These are phyloP conservation scores for Sciurus carolinensis DNA, from an alignment of 2,797 vertebrate genomes.

Conservation along the genomic window DNA sequence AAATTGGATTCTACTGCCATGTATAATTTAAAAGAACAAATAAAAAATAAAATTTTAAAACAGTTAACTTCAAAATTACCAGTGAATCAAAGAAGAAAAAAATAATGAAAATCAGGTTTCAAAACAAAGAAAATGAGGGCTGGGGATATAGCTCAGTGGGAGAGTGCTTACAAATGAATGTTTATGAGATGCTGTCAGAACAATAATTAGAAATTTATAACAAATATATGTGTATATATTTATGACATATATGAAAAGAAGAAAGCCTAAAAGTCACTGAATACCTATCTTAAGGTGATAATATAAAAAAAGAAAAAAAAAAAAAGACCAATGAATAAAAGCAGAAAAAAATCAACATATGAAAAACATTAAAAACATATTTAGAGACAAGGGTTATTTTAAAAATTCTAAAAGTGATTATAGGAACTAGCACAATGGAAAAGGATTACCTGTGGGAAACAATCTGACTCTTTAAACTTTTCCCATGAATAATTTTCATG, in stretches of 20 bases:
- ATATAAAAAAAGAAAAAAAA: background rate
- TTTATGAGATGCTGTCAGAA: background rate
- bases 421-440: background rate
- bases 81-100: background rate
- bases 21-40: too few relatives aligned
- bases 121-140: background rate
- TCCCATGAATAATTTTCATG: background rate
- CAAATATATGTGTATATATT: background rate
- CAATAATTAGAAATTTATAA: background rate
- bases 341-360: conserved; percentile 24
- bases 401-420: conserved; percentile 1
- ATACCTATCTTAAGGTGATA: background rate
- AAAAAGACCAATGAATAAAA: background rate
- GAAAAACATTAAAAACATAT: background rate
- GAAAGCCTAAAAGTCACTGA: background rate
- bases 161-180: background rate
- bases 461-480: conserved; percentile 29
- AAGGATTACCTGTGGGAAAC: background rate
- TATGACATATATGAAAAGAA: background rate
- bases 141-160: too few relatives aligned
- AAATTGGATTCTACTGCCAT: too few relatives aligned
- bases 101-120: conserved; percentile 10
- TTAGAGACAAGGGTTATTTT: background rate
- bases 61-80: background rate
- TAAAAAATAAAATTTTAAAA: background rate